Evolutionary conservation across 2,113 vertebrate species (phyloP).

Genomic region (Corythoichthys haematopterus): DNA sequence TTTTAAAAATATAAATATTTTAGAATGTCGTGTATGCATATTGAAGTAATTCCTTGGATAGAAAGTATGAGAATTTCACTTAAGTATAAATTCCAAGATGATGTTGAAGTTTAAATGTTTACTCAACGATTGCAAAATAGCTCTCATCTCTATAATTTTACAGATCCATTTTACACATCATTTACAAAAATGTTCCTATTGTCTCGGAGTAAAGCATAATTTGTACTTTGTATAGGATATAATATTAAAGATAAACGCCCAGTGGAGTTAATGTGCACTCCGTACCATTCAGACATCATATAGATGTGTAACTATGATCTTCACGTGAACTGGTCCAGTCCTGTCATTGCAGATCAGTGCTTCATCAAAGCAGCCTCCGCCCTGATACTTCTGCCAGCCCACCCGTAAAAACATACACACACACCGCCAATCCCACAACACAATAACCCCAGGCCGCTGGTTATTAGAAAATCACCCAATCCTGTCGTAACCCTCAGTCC

Average conservation of each 20-base stretch:
- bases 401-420: slow-evolving; percentile 38
- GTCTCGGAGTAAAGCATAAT: not conserved
- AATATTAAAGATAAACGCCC: not conserved
- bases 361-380: not conserved
- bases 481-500: slow-evolving; percentile 61
- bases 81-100: not conserved
- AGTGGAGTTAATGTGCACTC: not conserved
- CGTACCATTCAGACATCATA: not conserved
- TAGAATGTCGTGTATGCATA: not conserved
- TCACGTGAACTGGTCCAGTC: not conserved
- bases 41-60: not conserved
- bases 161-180: not conserved
- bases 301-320: not conserved
- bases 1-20: slow-evolving; percentile 17
- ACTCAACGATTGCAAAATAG: not conserved
- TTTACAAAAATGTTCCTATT: not conserved
- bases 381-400: not conserved
- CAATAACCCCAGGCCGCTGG: slow-evolving; percentile 75
- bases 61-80: not conserved
- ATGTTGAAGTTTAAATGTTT: not conserved
- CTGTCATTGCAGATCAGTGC: not conserved
- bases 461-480: slow-evolving; percentile 86
- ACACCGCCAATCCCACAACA: slow-evolving; percentile 48
- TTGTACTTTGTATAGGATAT: not conserved
- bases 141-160: not conserved